phyloP scores from a whole-genome alignment of 2,797 vertebrate species.

The Falco naumanni region DNA sequence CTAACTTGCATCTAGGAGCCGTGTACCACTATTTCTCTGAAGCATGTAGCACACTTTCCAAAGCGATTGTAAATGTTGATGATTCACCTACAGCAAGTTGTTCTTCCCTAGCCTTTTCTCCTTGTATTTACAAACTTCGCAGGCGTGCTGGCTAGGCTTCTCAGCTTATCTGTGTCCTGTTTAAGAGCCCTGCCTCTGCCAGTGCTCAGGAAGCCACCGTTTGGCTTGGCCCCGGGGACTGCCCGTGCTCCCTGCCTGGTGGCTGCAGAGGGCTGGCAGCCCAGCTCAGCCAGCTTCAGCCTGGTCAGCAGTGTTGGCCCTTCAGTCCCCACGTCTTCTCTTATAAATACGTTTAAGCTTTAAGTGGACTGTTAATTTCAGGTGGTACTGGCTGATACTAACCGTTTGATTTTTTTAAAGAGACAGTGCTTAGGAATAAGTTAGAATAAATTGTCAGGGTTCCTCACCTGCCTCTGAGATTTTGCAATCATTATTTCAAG shows the following conservation, averaged over 20 bases:
- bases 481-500: neutral
- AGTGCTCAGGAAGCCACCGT: accelerated
- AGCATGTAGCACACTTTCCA: neutral
- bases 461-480: neutral
- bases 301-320: neutral
- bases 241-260: neutral
- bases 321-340: neutral
- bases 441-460: neutral
- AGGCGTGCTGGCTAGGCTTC: neutral
- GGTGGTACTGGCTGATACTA: neutral
- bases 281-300: neutral
- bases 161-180: neutral
- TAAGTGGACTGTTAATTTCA: neutral
- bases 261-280: neutral
- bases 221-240: neutral
- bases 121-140: neutral
- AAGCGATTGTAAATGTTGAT: neutral
- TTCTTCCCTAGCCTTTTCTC: neutral
- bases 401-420: neutral
- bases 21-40: neutral
- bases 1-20: neutral
- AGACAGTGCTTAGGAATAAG: neutral
- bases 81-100: neutral
- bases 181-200: neutral
- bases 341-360: neutral